phyloP scores from a whole-genome alignment of 2,888 invertebrate genomes.

The Drosophila borealis region DNA sequence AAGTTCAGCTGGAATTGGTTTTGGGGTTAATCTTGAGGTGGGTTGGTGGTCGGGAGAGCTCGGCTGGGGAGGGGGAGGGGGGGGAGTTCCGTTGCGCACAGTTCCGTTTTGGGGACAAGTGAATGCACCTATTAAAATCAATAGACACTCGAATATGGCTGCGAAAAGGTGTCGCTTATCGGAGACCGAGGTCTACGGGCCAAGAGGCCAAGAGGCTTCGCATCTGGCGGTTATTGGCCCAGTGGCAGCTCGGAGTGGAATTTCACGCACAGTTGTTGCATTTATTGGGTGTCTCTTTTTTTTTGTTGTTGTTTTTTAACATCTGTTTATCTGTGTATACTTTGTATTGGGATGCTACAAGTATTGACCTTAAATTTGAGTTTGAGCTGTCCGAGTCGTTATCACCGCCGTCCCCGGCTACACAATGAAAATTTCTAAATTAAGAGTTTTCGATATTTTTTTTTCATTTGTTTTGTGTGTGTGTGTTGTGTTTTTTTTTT shows the following conservation, averaged over 20 bases:
- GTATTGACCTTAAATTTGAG: constrained; percentile 28
- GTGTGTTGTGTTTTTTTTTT: background rate
- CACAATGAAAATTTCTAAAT: constrained; percentile 26
- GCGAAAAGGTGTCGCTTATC: constrained; percentile 42
- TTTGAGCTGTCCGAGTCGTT: constrained; percentile 21
- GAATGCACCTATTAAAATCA: constrained; percentile 61
- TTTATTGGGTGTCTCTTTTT: constrained; percentile 1
- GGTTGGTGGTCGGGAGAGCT: too few species aligned
- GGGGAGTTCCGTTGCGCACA: background rate
- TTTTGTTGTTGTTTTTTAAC: background rate
- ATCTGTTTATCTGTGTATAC: background rate
- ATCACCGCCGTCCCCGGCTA: constrained; percentile 19
- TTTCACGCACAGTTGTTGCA: constrained; percentile 22
- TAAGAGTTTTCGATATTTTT: background rate
- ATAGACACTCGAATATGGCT: background rate
- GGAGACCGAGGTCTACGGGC: background rate
- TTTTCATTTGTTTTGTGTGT: too few species aligned
- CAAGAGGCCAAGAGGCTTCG: constrained; percentile 6
- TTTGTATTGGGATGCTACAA: background rate
- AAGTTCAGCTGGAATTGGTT: background rate
- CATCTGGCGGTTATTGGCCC: constrained; percentile 40
- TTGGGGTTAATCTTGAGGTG: background rate
- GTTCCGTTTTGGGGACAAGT: constrained; percentile 47
- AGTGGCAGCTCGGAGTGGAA: constrained; percentile 13
- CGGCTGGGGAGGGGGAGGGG: too few species aligned